Evolutionary conservation across 2,888 invertebrate species (phyloP).

Genomic region (Synanthedon myopaeformis): DNA sequence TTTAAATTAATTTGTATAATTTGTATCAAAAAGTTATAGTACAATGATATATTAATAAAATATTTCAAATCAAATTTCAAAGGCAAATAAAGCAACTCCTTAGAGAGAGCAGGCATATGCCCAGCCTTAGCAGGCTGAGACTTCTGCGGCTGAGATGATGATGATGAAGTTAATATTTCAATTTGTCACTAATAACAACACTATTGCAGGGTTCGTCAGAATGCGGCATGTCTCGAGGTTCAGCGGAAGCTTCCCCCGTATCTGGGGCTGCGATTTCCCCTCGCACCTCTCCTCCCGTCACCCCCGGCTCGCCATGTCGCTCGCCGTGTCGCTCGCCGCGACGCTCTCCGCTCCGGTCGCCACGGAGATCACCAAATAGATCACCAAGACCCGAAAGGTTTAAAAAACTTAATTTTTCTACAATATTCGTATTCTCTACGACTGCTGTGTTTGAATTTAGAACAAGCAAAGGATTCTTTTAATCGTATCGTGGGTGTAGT

Average conservation of each 20-base stretch:
- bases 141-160: too few relatives aligned
- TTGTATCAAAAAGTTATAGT: too few relatives aligned
- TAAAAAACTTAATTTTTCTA: not conserved
- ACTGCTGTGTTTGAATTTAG: not conserved
- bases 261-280: slow-evolving; percentile 45
- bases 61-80: too few relatives aligned
- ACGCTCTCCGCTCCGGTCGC: slow-evolving; percentile 36
- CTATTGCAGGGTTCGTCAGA: slow-evolving; percentile 52
- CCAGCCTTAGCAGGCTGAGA: too few relatives aligned
- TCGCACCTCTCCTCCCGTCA: slow-evolving; percentile 48
- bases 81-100: too few relatives aligned
- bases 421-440: not conserved
- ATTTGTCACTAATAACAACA: not conserved
- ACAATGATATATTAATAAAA: too few relatives aligned
- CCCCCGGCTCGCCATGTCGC: slow-evolving; percentile 54
- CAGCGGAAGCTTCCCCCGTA: slow-evolving; percentile 54
- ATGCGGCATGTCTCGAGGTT: slow-evolving; percentile 59
- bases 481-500: too few relatives aligned
- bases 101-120: too few relatives aligned
- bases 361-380: slow-evolving; percentile 27
- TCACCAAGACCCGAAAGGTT: slow-evolving; percentile 54
- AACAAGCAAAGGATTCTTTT: too few relatives aligned
- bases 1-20: too few relatives aligned
- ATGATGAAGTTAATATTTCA: too few relatives aligned
- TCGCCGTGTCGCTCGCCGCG: slow-evolving; percentile 53